Evolutionary conservation across 2,113 vertebrate genomes (phyloP).

Genomic region (Microtus richardsoni): DNA sequence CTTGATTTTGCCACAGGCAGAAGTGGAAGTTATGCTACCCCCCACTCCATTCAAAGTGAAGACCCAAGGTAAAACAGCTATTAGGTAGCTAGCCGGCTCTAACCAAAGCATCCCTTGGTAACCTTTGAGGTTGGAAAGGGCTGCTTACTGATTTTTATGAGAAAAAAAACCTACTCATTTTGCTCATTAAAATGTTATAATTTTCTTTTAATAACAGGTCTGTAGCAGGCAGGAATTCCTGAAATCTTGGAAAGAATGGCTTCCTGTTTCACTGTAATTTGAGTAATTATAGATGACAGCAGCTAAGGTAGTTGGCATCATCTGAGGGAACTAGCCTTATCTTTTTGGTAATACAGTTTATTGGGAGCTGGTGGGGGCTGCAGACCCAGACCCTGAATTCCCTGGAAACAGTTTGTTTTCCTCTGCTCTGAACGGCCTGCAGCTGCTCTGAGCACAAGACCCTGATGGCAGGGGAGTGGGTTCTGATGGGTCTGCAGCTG

Average conservation of each 20-base stretch:
- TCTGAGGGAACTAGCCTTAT: slow-evolving; percentile 3
- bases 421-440: too few species aligned
- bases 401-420: too few species aligned
- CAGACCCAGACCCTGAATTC: too few species aligned
- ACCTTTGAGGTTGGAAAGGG: slow-evolving; percentile 20
- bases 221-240: slow-evolving; percentile 50
- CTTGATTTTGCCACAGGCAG: not conserved
- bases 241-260: slow-evolving; percentile 31
- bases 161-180: slow-evolving; percentile 22
- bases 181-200: slow-evolving; percentile 42
- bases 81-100: not conserved
- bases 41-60: not conserved
- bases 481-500: too few species aligned
- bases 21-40: not conserved
- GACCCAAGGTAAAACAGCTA: not conserved
- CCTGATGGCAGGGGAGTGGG: too few species aligned
- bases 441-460: too few species aligned
- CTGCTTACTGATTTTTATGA: slow-evolving; percentile 33
- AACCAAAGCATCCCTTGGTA: not conserved
- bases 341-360: not conserved
- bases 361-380: too few species aligned
- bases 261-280: slow-evolving; percentile 50
- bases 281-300: slow-evolving; percentile 27
- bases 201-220: slow-evolving; percentile 65
- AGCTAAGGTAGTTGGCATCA: slow-evolving; percentile 9